Conservation (phyloP, 1,140 invertebrate species). For the Drosophila pachea region DNA sequence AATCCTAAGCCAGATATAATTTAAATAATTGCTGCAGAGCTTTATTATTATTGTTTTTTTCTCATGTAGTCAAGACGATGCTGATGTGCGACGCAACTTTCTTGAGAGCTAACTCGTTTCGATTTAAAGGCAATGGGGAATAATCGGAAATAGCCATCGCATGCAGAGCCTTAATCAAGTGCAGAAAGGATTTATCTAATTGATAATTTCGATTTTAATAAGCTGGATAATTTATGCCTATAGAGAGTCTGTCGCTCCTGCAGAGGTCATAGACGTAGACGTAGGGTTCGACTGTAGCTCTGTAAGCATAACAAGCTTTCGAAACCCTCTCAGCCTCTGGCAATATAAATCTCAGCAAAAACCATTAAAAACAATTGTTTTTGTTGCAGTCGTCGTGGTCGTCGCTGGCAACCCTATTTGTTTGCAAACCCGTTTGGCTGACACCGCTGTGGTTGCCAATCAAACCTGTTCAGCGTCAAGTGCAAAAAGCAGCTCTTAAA, state of each 20-base stretch:
- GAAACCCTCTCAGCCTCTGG: neutral
- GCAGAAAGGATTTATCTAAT: no score
- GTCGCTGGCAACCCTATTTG: constrained; percentile 65
- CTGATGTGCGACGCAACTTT: no score
- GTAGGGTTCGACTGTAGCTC: neutral
- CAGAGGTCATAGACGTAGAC: neutral
- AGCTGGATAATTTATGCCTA: no score
- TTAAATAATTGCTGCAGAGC: neutral
- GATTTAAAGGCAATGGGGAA: no score
- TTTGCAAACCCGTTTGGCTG: constrained; percentile 64
- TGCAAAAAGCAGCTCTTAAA: constrained; percentile 69
- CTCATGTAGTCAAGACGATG: no score
- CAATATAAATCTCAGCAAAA: constrained; percentile 28
- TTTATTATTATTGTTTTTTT: no score
- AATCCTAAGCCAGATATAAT: no score
- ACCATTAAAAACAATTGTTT: constrained; percentile 56
- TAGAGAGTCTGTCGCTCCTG: neutral
- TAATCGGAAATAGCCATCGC: no score
- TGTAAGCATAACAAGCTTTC: neutral
- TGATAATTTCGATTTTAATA: no score
- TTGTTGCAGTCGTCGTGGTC: constrained; percentile 4
- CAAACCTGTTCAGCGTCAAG: constrained; percentile 68
- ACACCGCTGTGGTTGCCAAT: constrained; percentile 55
- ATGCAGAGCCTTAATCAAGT: no score
- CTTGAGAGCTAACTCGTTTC: no score